Evolutionary conservation across 2,113 vertebrate species (phyloP).

Genomic region (Eurystomus gularis): DNA sequence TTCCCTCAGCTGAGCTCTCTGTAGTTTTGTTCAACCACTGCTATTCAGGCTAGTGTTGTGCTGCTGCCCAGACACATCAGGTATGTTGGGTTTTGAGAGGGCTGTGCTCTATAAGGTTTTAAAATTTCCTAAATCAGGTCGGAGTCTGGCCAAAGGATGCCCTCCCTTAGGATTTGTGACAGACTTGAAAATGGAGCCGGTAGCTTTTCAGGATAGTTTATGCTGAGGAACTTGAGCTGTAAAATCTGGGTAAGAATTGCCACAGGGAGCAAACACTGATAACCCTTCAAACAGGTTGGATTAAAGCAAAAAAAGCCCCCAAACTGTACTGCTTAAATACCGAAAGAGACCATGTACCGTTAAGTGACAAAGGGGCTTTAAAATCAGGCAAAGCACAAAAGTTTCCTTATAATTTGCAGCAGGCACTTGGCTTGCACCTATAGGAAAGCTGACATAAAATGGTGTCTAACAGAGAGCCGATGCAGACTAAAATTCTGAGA

Average conservation of each 20-base stretch:
- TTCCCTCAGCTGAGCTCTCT: neutral
- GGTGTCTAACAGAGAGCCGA: neutral
- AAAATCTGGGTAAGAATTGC: neutral
- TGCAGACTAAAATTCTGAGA: neutral
- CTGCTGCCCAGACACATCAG: neutral
- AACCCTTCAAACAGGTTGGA: neutral
- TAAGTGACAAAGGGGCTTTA: neutral
- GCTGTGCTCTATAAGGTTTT: neutral
- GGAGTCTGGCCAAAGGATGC: neutral
- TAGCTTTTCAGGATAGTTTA: neutral
- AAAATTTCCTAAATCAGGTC: neutral
- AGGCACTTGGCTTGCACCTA: neutral
- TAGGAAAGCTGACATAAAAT: neutral
- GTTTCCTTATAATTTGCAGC: neutral
- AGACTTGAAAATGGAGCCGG: neutral
- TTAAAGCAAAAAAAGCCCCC: neutral
- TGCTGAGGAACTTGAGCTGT: neutral
- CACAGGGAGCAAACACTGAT: neutral
- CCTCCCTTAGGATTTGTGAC: neutral
- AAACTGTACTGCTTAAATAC: neutral
- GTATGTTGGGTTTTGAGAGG: neutral
- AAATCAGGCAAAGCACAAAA: neutral
- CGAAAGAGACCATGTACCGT: neutral
- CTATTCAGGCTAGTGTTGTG: neutral
- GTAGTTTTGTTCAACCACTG: neutral